Evolutionary conservation across 1,140 invertebrate species (phyloP), one percentile per base, ranked within the genome.

Genomic region (Pinna nobilis): DNA sequence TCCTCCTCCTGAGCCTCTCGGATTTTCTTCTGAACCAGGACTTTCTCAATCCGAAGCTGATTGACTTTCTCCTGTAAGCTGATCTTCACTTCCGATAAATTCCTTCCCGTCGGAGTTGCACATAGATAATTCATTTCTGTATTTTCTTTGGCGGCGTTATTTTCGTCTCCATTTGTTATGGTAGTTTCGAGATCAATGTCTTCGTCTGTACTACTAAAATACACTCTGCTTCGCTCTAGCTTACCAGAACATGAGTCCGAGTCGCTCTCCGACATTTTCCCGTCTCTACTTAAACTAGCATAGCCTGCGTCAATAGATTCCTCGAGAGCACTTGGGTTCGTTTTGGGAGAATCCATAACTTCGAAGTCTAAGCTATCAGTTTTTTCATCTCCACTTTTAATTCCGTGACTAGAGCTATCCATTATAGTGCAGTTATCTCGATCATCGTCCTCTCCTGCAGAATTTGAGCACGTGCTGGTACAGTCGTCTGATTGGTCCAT

Each of bases 71-170:
- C 84, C 65, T 83, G 74, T 13, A 88, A 73, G 71, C 83, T 86
- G 13, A 92, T 92, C 1, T 92, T 93, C 80, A 94, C 93, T 80
- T 93, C 91, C 0, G 92, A 93, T 0, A 81, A 67, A 9, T 59
- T 69, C 25, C 82, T 67, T 7, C 70, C 77, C 3, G 78, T 59
- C 13, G 59, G 23, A 3, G 55, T 7, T 11, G 23, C 59, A 6
- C 33, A 11, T 11, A 6, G 7, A 33, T n/a, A 35, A 33, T 35
- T 33, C 30, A 59, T 15, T 33, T 51, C n/a, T 51, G 47, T n/a
- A 32, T 23, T 41, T 13, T 51, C 64, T 20, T 50, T 57, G 11
- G n/a, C 25, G 13, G 50, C 5, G 5, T 44, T 41, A 13, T 44
- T 47, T 44, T 70, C 61, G 25, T 35, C 57, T 5, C 49, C 51